Evolutionary conservation across 2,888 invertebrate genomes (phyloP).

Genomic region (Azorinus chamasolen): DNA sequence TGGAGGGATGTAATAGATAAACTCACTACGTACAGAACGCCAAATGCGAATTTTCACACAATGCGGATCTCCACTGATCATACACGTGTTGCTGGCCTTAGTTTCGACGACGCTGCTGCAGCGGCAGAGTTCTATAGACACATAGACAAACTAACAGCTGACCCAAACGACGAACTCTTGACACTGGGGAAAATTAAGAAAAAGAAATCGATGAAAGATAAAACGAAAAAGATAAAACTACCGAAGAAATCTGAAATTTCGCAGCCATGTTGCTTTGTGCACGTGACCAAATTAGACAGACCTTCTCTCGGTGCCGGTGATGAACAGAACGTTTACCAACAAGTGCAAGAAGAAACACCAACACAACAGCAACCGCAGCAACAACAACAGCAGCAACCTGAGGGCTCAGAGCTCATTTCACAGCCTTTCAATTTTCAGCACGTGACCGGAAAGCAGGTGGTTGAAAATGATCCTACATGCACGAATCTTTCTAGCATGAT

Average conservation of each 20-base stretch:
- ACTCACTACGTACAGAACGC: slow-evolving; percentile 91
- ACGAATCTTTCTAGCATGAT: slow-evolving; percentile 60
- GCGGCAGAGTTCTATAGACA: slow-evolving; percentile 89
- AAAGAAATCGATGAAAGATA: slow-evolving; percentile 76
- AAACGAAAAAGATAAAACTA: slow-evolving; percentile 86
- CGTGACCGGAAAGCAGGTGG: slow-evolving; percentile 35
- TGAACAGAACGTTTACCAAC: too few species aligned
- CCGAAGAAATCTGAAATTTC: slow-evolving; percentile 94
- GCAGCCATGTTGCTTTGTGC: slow-evolving; percentile 94
- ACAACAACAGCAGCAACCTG: slow-evolving; percentile 1
- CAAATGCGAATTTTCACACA: slow-evolving; percentile 91
- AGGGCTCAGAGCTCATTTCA: slow-evolving; percentile 37
- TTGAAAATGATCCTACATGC: slow-evolving; percentile 27
- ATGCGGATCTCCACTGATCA: slow-evolving; percentile 93
- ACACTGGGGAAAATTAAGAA: slow-evolving; percentile 88
- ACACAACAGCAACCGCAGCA: too few species aligned
- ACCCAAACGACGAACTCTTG: slow-evolving; percentile 93
- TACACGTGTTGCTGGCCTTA: slow-evolving; percentile 92
- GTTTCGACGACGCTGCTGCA: slow-evolving; percentile 92
- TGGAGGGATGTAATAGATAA: slow-evolving; percentile 94
- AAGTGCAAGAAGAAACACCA: too few species aligned
- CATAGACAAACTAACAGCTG: slow-evolving; percentile 90
- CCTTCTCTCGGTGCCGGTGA: slow-evolving; percentile 34
- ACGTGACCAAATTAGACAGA: slow-evolving; percentile 92
- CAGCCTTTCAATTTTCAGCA: slow-evolving; percentile 61